Evolutionary conservation across 2,113 vertebrate genomes (phyloP).

Genomic region (Triplophysa rosa): DNA sequence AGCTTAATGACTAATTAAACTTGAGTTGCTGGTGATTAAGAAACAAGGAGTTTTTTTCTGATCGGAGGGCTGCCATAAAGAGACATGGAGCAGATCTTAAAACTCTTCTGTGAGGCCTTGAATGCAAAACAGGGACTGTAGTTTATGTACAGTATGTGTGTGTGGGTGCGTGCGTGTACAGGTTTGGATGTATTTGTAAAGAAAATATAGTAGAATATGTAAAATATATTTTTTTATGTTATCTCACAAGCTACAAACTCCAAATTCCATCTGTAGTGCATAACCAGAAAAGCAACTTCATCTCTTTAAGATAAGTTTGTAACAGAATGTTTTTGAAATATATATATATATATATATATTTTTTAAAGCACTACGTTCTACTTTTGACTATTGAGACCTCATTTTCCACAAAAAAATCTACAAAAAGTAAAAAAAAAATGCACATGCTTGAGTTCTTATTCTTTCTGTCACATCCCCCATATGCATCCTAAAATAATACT

Average conservation of each 20-base stretch:
- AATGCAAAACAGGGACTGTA: conserved; percentile 38
- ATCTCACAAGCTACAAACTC: too few species aligned
- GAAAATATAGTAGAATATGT: neutral
- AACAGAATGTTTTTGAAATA: too few species aligned
- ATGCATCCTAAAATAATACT: neutral
- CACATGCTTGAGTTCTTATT: neutral
- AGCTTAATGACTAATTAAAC: conserved; percentile 82
- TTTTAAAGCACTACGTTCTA: too few species aligned
- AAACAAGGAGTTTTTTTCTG: conserved; percentile 69
- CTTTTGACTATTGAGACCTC: too few species aligned
- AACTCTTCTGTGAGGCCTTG: conserved; percentile 64
- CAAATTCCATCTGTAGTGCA: too few species aligned
- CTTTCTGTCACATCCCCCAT: conserved; percentile 8
- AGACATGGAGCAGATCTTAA: conserved; percentile 70
- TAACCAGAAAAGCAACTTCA: too few species aligned
- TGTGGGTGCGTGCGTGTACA: conserved; percentile 24
- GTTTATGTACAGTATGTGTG: conserved; percentile 56
- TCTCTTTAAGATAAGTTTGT: too few species aligned
- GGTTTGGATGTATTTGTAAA: conserved; percentile 46
- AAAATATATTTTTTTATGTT: too few species aligned
- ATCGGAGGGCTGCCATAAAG: conserved; percentile 61
- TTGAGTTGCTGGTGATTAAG: conserved; percentile 76
- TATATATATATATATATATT: too few species aligned
- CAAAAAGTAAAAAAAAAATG: neutral
- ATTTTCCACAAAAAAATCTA: neutral